These are phyloP conservation scores for Papilio protenor DNA, from an alignment of 2,888 invertebrate genomes.

Conservation along the genomic window DNA sequence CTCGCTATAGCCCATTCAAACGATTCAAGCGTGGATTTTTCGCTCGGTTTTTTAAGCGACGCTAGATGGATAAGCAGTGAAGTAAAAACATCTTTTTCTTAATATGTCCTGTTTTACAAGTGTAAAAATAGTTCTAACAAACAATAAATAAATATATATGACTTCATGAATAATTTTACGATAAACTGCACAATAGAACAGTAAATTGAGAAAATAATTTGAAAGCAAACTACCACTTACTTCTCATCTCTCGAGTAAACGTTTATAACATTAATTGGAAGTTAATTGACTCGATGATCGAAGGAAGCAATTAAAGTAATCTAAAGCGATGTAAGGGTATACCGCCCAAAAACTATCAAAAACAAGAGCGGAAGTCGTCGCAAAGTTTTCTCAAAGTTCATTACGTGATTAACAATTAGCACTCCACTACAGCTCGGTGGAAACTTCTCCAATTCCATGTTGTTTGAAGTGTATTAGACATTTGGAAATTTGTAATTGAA, in stretches of 20 bases:
- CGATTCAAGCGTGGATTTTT: slow-evolving; percentile 37
- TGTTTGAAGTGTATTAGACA: slow-evolving; percentile 3
- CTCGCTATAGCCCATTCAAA: slow-evolving; percentile 34
- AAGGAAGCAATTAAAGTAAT: slow-evolving; percentile 11
- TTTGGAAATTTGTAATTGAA: neutral
- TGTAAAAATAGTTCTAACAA: neutral
- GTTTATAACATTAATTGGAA: slow-evolving; percentile 18
- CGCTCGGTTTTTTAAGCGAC: slow-evolving; percentile 37
- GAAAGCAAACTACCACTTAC: neutral
- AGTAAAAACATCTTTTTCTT: slow-evolving; percentile 25
- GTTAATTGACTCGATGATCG: slow-evolving; percentile 8
- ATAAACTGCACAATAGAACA: neutral
- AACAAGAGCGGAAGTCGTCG: slow-evolving; percentile 8
- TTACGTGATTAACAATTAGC: slow-evolving; percentile 32
- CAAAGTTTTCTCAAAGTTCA: slow-evolving; percentile 32
- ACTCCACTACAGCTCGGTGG: neutral
- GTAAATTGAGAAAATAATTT: neutral
- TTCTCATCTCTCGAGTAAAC: neutral
- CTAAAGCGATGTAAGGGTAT: slow-evolving; percentile 21
- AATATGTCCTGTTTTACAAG: neutral
- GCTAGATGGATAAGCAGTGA: slow-evolving; percentile 26
- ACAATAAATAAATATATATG: neutral
- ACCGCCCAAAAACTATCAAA: slow-evolving; percentile 16
- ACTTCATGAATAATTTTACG: neutral
- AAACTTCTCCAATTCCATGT: slow-evolving; percentile 21